Evolutionary conservation across 2,797 vertebrate genomes (phyloP).

Genomic region (Gobio occitaniae): DNA sequence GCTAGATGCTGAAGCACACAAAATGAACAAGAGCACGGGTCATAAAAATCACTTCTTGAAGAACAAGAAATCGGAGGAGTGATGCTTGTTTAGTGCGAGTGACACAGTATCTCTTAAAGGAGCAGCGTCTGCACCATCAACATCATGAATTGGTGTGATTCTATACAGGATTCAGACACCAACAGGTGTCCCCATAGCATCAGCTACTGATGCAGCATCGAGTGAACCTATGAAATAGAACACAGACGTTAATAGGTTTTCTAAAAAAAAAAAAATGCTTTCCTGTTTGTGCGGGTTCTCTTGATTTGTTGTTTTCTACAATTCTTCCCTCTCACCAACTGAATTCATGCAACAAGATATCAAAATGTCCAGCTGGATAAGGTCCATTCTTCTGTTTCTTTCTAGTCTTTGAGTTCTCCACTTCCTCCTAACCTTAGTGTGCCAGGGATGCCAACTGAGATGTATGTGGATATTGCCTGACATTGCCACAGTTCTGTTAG

Average conservation of each 20-base stretch:
- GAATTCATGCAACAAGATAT: slow-evolving; percentile 32
- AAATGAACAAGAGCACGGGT: no score
- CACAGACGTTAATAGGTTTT: background rate
- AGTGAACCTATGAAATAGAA: background rate
- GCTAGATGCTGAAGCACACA: no score
- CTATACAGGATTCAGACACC: background rate
- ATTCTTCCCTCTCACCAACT: background rate
- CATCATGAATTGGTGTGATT: background rate
- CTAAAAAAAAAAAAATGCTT: background rate
- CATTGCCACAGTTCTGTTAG: slow-evolving; percentile 31
- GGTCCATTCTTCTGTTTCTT: slow-evolving; percentile 57
- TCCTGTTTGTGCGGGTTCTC: background rate
- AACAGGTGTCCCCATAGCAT: background rate
- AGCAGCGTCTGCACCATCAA: no score
- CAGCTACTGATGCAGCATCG: background rate
- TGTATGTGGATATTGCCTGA: slow-evolving; percentile 54
- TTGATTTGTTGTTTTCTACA: slow-evolving; percentile 14
- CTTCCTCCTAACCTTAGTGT: slow-evolving; percentile 58
- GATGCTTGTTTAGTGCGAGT: no score
- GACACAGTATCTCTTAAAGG: no score
- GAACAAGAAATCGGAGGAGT: no score
- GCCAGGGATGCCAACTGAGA: slow-evolving; percentile 48
- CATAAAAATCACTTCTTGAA: no score
- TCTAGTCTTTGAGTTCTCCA: slow-evolving; percentile 56
- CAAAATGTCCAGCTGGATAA: slow-evolving; percentile 44